Evolutionary conservation across 2,113 vertebrate genomes (phyloP).

Genomic region (Ardeotis arabs): DNA sequence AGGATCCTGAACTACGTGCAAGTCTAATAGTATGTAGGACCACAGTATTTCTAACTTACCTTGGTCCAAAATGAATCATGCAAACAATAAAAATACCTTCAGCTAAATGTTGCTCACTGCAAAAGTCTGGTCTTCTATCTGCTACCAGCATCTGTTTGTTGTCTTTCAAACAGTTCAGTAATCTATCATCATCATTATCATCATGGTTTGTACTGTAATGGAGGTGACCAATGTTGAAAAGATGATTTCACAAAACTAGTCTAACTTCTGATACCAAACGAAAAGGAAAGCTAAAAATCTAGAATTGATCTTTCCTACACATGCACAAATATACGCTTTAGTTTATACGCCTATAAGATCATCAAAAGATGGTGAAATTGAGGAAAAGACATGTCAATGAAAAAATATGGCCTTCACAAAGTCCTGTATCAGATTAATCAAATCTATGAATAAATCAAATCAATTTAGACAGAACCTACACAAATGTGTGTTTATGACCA

Average conservation of each 20-base stretch:
- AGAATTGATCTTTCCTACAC: neutral
- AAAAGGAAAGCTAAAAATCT: neutral
- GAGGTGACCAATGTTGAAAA: neutral
- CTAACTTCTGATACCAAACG: neutral
- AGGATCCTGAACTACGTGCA: neutral
- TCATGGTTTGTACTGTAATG: neutral
- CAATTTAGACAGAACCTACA: neutral
- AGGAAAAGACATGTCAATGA: neutral
- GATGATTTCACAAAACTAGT: neutral
- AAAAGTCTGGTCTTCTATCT: neutral
- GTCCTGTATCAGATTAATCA: neutral
- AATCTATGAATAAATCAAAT: neutral
- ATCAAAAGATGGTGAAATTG: neutral
- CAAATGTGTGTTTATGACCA: neutral
- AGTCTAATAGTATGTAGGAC: neutral
- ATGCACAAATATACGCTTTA: neutral
- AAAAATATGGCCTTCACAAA: neutral
- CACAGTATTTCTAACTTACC: neutral
- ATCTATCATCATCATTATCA: neutral
- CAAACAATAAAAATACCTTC: neutral
- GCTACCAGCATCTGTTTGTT: neutral
- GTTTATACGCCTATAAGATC: neutral
- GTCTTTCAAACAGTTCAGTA: neutral
- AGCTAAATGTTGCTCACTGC: neutral
- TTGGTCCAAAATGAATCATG: neutral